phyloP scores from a whole-genome alignment of 2,113 vertebrate species.

The Pelodiscus sinensis region DNA sequence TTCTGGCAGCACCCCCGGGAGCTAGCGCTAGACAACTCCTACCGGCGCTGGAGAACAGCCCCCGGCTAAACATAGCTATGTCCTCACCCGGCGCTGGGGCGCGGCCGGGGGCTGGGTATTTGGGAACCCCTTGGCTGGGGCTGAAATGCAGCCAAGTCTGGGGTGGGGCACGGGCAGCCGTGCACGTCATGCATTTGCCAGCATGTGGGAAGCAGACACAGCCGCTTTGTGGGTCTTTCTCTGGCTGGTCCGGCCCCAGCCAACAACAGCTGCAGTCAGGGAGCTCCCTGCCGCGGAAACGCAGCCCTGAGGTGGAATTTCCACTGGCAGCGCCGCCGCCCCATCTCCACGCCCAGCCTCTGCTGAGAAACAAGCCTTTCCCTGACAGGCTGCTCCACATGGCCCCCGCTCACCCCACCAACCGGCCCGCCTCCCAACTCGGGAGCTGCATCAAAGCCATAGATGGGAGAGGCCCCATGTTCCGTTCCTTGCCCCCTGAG shows the following conservation, averaged over 20 bases:
- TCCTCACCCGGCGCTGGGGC: neutral
- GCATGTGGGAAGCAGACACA: neutral
- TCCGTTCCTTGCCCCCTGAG: too few relatives aligned
- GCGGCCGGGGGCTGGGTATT: too few relatives aligned
- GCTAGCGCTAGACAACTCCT: neutral
- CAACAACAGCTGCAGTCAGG: constrained; percentile 8
- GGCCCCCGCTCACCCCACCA: neutral
- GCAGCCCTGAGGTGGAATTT: neutral
- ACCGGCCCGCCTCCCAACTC: too few relatives aligned
- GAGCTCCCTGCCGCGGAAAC: neutral
- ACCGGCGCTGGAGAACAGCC: neutral
- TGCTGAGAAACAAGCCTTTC: neutral
- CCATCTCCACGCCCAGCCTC: neutral
- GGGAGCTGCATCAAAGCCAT: neutral
- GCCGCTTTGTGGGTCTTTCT: neutral
- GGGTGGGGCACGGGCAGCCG: neutral
- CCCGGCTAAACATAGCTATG: neutral
- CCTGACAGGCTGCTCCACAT: too few relatives aligned
- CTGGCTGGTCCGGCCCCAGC: neutral
- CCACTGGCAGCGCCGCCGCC: neutral
- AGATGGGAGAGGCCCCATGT: neutral
- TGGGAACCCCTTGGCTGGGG: neutral
- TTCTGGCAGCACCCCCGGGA: neutral
- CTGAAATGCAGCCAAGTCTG: neutral
- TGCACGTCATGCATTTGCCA: neutral